Evolutionary conservation across 2,113 vertebrate species (phyloP), one percentile per base, ranked within the genome.

Genomic region (Dipodomys ordii): DNA sequence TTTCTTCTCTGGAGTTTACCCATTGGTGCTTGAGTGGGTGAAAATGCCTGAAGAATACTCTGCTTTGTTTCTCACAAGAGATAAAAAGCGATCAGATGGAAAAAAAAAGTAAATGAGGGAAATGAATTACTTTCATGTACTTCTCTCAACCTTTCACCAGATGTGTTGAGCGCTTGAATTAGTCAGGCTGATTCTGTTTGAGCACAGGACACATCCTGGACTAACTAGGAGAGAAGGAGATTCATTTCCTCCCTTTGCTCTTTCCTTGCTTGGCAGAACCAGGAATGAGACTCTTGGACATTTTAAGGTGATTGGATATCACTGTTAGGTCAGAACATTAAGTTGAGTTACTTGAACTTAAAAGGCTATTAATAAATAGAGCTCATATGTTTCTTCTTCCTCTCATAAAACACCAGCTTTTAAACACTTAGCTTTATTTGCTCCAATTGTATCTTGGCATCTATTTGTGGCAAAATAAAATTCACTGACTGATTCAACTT

Each of bases 401-500:
- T 35, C 18, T 82, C 25, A 39, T 30, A 72, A 94, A 89, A 80
- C 49, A 72, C 2, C 78, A 82, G 22, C 25, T 87, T 73, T 35
- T 86, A 46, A 86, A 46, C 25, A 32, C 32, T 83, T 35, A 44
- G 20, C 73, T 90, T 89, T 71, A 23, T 72, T 72, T 72, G 32
- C 7, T 92, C 35, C 62, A 49, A n/a, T 85, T 87, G 87, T 79
- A 11, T 85, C 85, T 88, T 90, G 2, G 20, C 27, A 28, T 76
- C 67, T 95, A 74, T 90, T 64, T 83, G 67, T 87, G 72, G 62
- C 65, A 87, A 87, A 95, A 90, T 94, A 79, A 79, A 71, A 60
- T 64, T 79, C 46, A 32, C 44, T 27, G 88, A 85, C 57, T 20
- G 53, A 87, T 57, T 72, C 25, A 53, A 64, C 71, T 79, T 32